A percentile compares a stretch with the other conserved stretches of the same genome.
These are phyloP conservation scores for Mylabris sibirica DNA, from an alignment of 2,888 invertebrate species.

Conservation along the genomic window DNA sequence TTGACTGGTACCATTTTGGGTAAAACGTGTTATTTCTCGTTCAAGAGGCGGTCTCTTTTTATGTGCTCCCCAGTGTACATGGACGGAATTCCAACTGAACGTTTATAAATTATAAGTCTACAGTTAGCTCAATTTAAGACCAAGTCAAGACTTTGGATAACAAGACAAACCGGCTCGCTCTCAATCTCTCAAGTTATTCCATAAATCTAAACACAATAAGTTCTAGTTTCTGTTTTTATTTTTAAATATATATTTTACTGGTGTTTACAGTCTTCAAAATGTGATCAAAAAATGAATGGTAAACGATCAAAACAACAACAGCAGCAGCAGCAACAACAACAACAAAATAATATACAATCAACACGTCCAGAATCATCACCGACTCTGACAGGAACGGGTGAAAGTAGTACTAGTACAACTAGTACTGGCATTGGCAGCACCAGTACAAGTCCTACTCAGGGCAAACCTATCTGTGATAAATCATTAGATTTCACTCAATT, in stretches of 20 bases:
- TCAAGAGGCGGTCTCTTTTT: too few species aligned
- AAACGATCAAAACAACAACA: slow-evolving; percentile 42
- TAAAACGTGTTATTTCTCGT: too few species aligned
- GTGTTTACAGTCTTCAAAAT: slow-evolving; percentile 45
- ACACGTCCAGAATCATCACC: slow-evolving; percentile 28
- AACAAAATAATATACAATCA: slow-evolving; percentile 13
- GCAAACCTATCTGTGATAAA: slow-evolving; percentile 60
- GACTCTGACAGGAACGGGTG: slow-evolving; percentile 49
- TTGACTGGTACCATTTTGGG: too few species aligned
- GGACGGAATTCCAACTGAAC: too few species aligned
- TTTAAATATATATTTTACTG: neutral
- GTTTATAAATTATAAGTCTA: too few species aligned
- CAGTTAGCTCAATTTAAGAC: too few species aligned
- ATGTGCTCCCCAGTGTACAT: too few species aligned
- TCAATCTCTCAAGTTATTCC: too few species aligned
- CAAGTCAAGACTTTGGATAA: too few species aligned
- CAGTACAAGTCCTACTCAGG: slow-evolving; percentile 54
- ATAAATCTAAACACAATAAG: too few species aligned
- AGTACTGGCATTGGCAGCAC: slow-evolving; percentile 51
- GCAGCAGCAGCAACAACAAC: slow-evolving; percentile 25
- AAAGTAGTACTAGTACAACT: slow-evolving; percentile 58
- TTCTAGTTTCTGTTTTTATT: slow-evolving; percentile 12
- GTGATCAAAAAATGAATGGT: slow-evolving; percentile 46
- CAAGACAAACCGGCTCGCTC: too few species aligned
- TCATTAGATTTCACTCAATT: slow-evolving; percentile 57